phyloP scores from a whole-genome alignment of 2,888 invertebrate genomes.

The Dicyrtoma fusca region DNA sequence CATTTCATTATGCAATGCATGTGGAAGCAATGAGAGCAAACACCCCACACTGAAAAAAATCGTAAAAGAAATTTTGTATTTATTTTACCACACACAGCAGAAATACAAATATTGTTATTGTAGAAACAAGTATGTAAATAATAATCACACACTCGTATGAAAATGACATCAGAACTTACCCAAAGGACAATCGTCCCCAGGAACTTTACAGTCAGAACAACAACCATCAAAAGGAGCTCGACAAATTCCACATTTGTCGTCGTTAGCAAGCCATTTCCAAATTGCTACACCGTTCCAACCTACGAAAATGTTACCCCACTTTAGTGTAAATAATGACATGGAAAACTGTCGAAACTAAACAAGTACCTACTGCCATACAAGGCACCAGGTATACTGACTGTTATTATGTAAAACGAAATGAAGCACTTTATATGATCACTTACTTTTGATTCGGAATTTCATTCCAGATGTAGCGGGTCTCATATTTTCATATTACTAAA shows the following conservation, averaged over 20 bases:
- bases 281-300: constrained; percentile 95
- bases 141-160: too few species aligned
- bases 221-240: constrained; percentile 98
- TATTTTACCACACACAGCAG: too few species aligned
- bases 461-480: constrained; percentile 1
- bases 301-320: constrained; percentile 58
- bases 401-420: too few species aligned
- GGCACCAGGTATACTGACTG: not conserved
- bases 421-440: too few species aligned
- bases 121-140: too few species aligned
- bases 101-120: constrained; percentile 4
- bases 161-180: constrained; percentile 60
- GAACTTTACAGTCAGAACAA: constrained; percentile 95
- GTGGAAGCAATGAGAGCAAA: constrained; percentile 98
- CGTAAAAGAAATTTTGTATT: too few species aligned
- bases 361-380: not conserved
- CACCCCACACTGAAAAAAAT: constrained; percentile 80
- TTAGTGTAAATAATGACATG: not conserved
- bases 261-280: constrained; percentile 99
- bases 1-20: constrained; percentile 99
- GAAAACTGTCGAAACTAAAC: too few species aligned
- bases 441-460: constrained; percentile 34
- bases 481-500: constrained; percentile 10
- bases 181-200: constrained; percentile 96
- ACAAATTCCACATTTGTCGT: constrained; percentile 99